Evolutionary conservation across 2,113 vertebrate species (phyloP).

Genomic region (Saiga tatarica): DNA sequence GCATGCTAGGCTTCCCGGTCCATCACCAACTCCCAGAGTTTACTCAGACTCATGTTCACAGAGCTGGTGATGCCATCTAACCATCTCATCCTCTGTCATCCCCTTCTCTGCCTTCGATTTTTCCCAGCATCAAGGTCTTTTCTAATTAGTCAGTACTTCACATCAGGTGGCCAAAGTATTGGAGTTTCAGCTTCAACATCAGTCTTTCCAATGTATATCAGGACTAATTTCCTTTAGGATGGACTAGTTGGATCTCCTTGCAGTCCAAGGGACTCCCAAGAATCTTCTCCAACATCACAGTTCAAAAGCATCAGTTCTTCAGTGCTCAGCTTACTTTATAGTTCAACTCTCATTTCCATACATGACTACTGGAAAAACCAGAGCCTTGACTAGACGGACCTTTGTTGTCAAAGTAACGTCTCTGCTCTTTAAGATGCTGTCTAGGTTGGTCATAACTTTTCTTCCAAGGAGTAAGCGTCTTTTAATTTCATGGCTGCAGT

Average conservation of each 20-base stretch:
- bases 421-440: background rate
- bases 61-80: background rate
- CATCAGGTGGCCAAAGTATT: background rate
- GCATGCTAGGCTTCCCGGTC: rapidly evolving
- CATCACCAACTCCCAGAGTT: background rate
- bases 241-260: background rate
- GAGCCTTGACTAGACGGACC: rapidly evolving
- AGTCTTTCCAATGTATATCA: background rate
- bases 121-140: background rate
- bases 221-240: background rate
- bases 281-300: background rate
- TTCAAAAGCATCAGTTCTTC: background rate
- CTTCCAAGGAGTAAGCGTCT: background rate
- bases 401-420: background rate
- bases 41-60: background rate
- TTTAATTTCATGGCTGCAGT: background rate
- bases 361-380: background rate
- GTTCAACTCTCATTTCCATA: background rate
- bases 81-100: background rate
- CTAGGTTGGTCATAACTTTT: background rate
- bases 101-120: background rate
- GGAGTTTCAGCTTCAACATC: background rate
- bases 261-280: background rate
- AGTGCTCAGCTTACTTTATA: background rate
- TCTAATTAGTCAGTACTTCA: rapidly evolving